These are phyloP conservation scores for Drosophila meridiana DNA, from an alignment of 2,888 invertebrate genomes.

Conservation along the genomic window DNA sequence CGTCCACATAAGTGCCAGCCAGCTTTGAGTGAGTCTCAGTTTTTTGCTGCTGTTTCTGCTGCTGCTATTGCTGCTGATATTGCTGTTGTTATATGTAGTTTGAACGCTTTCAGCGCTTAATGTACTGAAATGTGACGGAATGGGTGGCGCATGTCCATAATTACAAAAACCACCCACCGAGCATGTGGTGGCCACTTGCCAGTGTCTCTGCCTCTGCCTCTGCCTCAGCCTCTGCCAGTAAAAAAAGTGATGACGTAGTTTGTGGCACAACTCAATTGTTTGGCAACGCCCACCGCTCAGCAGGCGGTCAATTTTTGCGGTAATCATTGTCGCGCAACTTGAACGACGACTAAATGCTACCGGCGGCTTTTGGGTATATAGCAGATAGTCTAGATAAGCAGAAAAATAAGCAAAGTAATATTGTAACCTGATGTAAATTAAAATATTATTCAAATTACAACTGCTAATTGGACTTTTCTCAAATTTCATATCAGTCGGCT, in stretches of 20 bases:
- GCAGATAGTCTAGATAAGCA: slow-evolving; percentile 6
- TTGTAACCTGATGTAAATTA: neutral
- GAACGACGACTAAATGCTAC: slow-evolving; percentile 46
- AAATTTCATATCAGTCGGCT: neutral
- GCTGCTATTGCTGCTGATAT: neutral
- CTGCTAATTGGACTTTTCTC: neutral
- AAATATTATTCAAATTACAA: slow-evolving; percentile 1
- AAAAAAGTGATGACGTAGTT: slow-evolving; percentile 80
- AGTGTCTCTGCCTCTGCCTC: slow-evolving; percentile 20
- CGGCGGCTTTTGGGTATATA: slow-evolving; percentile 38
- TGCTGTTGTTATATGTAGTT: slow-evolving; percentile 46
- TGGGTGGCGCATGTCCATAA: slow-evolving; percentile 75
- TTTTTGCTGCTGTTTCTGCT: slow-evolving; percentile 43
- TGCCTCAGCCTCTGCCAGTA: slow-evolving; percentile 33
- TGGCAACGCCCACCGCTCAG: slow-evolving; percentile 73
- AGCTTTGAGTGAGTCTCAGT: slow-evolving; percentile 34
- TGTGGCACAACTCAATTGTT: slow-evolving; percentile 74
- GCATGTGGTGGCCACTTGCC: slow-evolving; percentile 32
- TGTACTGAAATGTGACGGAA: slow-evolving; percentile 51
- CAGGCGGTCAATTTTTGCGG: slow-evolving; percentile 60
- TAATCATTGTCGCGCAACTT: slow-evolving; percentile 61
- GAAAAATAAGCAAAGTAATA: neutral
- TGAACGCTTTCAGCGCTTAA: slow-evolving; percentile 48
- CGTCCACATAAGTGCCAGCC: slow-evolving; percentile 71
- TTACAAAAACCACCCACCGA: slow-evolving; percentile 78